phyloP scores from a whole-genome alignment of 1,140 invertebrate genomes.

The Cardiocondyla obscurior region DNA sequence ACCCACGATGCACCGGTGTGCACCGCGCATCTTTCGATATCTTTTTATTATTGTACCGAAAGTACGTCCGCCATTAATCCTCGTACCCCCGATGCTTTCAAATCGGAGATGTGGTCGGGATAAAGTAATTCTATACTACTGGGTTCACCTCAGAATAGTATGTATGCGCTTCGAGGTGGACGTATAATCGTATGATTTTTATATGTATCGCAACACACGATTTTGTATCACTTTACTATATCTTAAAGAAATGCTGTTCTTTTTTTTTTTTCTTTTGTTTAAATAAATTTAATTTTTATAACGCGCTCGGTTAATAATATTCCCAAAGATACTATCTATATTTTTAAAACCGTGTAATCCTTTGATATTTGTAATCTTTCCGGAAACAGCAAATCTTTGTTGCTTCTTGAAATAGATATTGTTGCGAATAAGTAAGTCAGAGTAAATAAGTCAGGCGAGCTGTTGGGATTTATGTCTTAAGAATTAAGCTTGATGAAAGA shows the following conservation, averaged over 20 bases:
- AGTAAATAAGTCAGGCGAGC: background rate
- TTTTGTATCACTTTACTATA: background rate
- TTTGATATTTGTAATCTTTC: background rate
- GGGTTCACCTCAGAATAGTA: background rate
- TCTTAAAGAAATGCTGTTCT: background rate
- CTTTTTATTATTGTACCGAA: constrained; percentile 56
- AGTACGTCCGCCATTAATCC: constrained; percentile 65
- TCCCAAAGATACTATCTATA: background rate
- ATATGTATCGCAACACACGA: background rate
- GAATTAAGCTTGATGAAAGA: constrained; percentile 19
- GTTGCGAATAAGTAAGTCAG: background rate
- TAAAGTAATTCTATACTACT: constrained; percentile 8
- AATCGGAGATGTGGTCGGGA: constrained; percentile 38
- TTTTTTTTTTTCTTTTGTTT: too few species aligned
- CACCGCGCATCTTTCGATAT: constrained; percentile 50
- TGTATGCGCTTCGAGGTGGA: background rate
- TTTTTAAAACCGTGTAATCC: background rate
- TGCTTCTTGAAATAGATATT: background rate
- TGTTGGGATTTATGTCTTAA: background rate
- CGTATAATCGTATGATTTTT: background rate
- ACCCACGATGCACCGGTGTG: constrained; percentile 48
- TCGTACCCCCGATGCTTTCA: constrained; percentile 56
- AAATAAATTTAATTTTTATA: background rate
- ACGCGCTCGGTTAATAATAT: background rate
- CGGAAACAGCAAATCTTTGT: background rate